These are phyloP conservation scores for Leptinotarsa juncta DNA, from an alignment of 2,888 invertebrate species.

Conservation along the genomic window DNA sequence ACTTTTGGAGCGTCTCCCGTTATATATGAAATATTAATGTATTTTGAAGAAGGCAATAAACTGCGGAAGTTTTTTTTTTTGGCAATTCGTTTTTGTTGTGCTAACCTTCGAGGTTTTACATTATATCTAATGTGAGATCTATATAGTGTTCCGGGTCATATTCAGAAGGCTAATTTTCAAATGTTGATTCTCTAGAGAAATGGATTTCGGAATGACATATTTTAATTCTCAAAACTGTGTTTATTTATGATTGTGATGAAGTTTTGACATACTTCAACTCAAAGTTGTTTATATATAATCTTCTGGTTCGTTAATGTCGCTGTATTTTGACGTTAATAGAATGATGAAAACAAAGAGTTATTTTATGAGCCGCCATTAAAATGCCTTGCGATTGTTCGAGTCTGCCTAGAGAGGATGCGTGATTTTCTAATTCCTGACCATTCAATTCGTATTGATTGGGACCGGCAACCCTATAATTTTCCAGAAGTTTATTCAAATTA, in stretches of 20 bases:
- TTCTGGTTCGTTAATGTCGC: background rate
- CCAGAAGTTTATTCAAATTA: constrained; percentile 56
- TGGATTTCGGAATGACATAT: too few species aligned
- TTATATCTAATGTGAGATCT: too few species aligned
- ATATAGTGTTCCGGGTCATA: too few species aligned
- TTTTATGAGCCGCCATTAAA: constrained; percentile 64
- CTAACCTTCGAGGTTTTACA: too few species aligned
- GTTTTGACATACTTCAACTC: too few species aligned
- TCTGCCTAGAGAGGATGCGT: constrained; percentile 33
- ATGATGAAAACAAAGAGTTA: constrained; percentile 32
- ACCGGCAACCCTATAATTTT: constrained; percentile 57
- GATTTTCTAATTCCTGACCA: constrained; percentile 41
- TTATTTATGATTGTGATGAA: too few species aligned
- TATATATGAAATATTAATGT: background rate
- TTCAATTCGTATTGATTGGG: constrained; percentile 50
- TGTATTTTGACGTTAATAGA: background rate
- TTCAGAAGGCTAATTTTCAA: too few species aligned
- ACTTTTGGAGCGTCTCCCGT: background rate
- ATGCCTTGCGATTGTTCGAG: constrained; percentile 45
- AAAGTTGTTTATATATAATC: too few species aligned
- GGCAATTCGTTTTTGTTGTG: too few species aligned
- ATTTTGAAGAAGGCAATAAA: background rate
- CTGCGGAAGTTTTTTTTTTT: too few species aligned
- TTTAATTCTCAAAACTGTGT: too few species aligned
- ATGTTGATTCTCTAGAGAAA: too few species aligned